These are phyloP conservation scores for Scomberomorus guttatus DNA, from an alignment of 2,797 vertebrate genomes.

Conservation along the genomic window DNA sequence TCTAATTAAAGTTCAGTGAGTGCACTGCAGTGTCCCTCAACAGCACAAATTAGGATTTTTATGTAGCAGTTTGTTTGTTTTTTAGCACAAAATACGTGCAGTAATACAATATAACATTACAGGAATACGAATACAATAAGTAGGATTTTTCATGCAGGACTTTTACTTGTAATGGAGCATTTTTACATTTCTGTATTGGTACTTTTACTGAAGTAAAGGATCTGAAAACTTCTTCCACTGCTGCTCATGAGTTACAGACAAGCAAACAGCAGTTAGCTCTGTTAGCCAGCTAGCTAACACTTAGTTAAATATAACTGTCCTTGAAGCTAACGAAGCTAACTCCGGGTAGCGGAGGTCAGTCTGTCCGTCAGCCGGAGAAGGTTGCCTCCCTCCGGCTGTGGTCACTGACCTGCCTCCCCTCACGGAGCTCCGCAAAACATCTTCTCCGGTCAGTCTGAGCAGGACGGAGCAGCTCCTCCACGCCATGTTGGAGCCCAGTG, in stretches of 20 bases:
- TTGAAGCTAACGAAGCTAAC: conserved; percentile 22
- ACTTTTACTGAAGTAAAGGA: no score
- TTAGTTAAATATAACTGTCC: not conserved
- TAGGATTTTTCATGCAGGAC: no score
- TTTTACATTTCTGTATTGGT: no score
- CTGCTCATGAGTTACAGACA: not conserved
- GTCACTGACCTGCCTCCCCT: conserved; percentile 70
- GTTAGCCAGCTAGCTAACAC: conserved; percentile 38
- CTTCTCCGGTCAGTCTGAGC: conserved; percentile 62
- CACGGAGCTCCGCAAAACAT: conserved; percentile 32
- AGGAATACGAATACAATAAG: no score
- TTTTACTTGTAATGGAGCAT: no score
- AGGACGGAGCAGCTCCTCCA: conserved; percentile 74
- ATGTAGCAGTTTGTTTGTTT: no score
- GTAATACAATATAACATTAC: no score
- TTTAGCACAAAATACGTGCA: no score
- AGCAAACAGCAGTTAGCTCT: not conserved
- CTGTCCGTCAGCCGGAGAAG: not conserved
- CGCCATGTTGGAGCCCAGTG: conserved; percentile 76
- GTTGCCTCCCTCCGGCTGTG: not conserved
- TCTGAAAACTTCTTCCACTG: no score
- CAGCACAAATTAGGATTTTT: no score
- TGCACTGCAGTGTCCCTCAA: no score
- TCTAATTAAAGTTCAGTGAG: no score
- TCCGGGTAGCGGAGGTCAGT: not conserved